phyloP scores from a whole-genome alignment of 2,888 invertebrate genomes.

The Conistra vaccinii region DNA sequence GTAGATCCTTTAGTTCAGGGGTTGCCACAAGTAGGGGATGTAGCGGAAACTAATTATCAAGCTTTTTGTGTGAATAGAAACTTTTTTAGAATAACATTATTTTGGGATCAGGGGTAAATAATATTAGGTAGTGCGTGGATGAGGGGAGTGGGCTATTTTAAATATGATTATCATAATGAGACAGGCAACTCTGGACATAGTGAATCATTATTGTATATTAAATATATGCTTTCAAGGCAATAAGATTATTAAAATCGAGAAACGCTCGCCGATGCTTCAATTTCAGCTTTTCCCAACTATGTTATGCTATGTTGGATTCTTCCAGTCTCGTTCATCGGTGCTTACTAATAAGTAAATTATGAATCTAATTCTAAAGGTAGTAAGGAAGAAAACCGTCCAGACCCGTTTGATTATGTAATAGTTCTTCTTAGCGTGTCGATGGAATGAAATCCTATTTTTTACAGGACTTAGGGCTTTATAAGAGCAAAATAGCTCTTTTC shows the following conservation, averaged over 20 bases:
- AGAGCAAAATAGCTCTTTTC: too few relatives aligned
- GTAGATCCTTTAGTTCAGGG: slow-evolving; percentile 69
- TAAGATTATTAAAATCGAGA: too few relatives aligned
- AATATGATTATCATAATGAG: slow-evolving; percentile 27
- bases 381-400: too few relatives aligned
- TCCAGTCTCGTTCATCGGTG: too few relatives aligned
- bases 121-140: not conserved
- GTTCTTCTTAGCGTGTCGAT: too few relatives aligned
- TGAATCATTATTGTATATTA: too few relatives aligned
- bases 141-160: not conserved
- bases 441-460: too few relatives aligned
- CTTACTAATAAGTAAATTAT: not conserved
- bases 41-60: slow-evolving; percentile 64
- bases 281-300: too few relatives aligned
- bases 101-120: not conserved
- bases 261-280: too few relatives aligned
- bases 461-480: too few relatives aligned
- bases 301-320: too few relatives aligned
- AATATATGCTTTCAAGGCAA: not conserved
- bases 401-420: too few relatives aligned
- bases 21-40: slow-evolving; percentile 58
- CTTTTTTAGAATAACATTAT: slow-evolving; percentile 1
- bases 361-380: not conserved
- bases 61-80: slow-evolving; percentile 19
- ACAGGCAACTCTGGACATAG: not conserved